phyloP scores from a whole-genome alignment of 2,113 vertebrate species.

The Mola mola region DNA sequence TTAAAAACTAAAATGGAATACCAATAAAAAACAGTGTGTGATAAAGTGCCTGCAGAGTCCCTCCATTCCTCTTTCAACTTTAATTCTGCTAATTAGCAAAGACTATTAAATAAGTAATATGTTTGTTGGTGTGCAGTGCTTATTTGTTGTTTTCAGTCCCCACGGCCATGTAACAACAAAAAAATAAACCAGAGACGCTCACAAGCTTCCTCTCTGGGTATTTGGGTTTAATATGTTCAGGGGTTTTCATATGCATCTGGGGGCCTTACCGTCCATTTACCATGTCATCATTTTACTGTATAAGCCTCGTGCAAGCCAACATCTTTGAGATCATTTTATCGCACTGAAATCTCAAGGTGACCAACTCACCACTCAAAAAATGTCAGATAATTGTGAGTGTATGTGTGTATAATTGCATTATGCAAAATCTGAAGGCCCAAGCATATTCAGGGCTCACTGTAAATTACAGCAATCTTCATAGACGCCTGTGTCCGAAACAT shows the following conservation, averaged over 20 bases:
- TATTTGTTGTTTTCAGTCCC: slow-evolving; percentile 63
- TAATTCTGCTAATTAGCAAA: slow-evolving; percentile 65
- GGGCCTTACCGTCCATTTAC: slow-evolving; percentile 26
- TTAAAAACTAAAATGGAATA: slow-evolving; percentile 37
- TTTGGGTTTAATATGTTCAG: slow-evolving; percentile 50
- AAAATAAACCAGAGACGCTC: slow-evolving; percentile 40
- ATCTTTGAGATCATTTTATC: slow-evolving; percentile 29
- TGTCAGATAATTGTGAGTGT: background rate
- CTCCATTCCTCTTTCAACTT: slow-evolving; percentile 49
- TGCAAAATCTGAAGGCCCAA: too few species aligned
- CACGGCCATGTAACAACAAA: slow-evolving; percentile 45
- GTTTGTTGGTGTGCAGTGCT: slow-evolving; percentile 54
- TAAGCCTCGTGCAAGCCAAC: slow-evolving; percentile 14
- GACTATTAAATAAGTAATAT: slow-evolving; percentile 68
- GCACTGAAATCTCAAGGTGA: slow-evolving; percentile 29
- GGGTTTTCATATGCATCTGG: slow-evolving; percentile 21
- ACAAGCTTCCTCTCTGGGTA: slow-evolving; percentile 30
- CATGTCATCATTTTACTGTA: slow-evolving; percentile 20
- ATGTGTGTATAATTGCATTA: background rate
- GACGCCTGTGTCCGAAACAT: slow-evolving; percentile 1
- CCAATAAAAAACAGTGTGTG: slow-evolving; percentile 46
- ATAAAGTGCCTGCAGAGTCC: slow-evolving; percentile 50
- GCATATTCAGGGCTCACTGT: too few species aligned
- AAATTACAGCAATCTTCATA: slow-evolving; percentile 1
- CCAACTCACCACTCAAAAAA: background rate